These are phyloP conservation scores for Hydrolagus affinis DNA, from an alignment of 2,113 vertebrate species.

Conservation along the genomic window DNA sequence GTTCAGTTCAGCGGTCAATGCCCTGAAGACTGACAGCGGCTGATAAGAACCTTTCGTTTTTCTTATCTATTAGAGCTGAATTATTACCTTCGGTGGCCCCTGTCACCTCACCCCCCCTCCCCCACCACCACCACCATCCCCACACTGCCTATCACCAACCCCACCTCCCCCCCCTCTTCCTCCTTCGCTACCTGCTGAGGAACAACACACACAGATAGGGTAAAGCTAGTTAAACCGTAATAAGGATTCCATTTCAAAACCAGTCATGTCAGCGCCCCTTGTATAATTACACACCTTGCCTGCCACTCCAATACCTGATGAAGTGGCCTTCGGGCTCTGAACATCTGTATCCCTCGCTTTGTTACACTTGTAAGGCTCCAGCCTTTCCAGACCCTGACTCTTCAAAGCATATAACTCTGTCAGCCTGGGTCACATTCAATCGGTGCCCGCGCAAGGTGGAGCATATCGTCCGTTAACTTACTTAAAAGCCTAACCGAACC, in stretches of 20 bases:
- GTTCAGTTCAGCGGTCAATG: conserved; percentile 44
- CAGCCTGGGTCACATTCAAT: neutral
- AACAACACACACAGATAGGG: conserved; percentile 9
- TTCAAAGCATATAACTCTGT: conserved; percentile 8
- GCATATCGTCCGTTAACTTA: neutral
- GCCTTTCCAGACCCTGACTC: neutral
- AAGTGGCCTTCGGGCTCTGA: conserved; percentile 2
- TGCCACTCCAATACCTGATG: conserved; percentile 16
- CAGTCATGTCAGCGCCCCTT: conserved; percentile 38
- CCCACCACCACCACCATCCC: conserved; percentile 36
- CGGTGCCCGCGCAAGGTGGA: neutral
- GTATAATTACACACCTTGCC: conserved; percentile 42
- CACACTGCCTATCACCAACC: conserved; percentile 38
- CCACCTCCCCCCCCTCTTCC: conserved; percentile 30
- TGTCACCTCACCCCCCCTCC: conserved; percentile 33
- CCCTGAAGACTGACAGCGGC: conserved; percentile 51
- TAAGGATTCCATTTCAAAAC: conserved; percentile 42
- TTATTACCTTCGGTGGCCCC: conserved; percentile 52
- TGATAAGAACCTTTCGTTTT: conserved; percentile 55
- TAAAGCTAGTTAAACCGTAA: conserved; percentile 34
- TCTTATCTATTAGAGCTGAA: conserved; percentile 53
- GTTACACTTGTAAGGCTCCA: conserved; percentile 1
- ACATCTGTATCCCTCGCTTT: neutral
- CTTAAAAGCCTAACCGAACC: neutral
- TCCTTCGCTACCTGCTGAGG: neutral